A percentile compares a stretch with the other conserved stretches of the same genome.
Evolutionary conservation across 2,888 invertebrate species (phyloP).

Genomic region (Thalpophila matura): DNA sequence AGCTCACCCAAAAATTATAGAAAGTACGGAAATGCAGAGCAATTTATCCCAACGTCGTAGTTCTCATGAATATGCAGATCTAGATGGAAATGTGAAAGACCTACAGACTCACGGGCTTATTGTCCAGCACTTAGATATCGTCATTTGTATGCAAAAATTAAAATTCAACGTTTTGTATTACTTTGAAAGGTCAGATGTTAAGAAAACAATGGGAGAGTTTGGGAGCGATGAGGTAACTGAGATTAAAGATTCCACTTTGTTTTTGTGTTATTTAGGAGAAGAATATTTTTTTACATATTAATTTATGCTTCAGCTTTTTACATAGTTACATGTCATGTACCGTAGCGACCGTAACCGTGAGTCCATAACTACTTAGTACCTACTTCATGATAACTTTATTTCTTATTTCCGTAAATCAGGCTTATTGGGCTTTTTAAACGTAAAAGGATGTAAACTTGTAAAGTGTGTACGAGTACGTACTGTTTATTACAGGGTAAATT

Average conservation of each 20-base stretch:
- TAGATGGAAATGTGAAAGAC: conserved; percentile 35
- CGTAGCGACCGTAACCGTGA: too few relatives aligned
- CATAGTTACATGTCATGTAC: too few relatives aligned
- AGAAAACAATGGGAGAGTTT: conserved; percentile 44
- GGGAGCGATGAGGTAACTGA: conserved; percentile 5
- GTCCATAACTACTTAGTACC: too few relatives aligned
- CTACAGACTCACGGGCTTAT: conserved; percentile 21
- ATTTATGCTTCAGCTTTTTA: too few relatives aligned
- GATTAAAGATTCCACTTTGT: conserved; percentile 18
- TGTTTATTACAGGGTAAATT: too few relatives aligned
- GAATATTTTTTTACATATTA: conserved; percentile 15
- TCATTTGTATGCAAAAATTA: conserved; percentile 52
- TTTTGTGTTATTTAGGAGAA: background rate
- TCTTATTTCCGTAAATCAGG: too few relatives aligned
- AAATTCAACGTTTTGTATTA: conserved; percentile 46
- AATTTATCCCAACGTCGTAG: conserved; percentile 14
- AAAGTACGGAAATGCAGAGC: conserved; percentile 10
- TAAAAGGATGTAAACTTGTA: too few relatives aligned
- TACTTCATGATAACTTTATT: too few relatives aligned
- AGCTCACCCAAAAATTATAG: conserved; percentile 8
- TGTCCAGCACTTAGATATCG: conserved; percentile 37
- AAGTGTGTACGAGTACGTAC: too few relatives aligned
- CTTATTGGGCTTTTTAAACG: too few relatives aligned
- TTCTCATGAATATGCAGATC: conserved; percentile 48
- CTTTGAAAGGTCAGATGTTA: conserved; percentile 21